These are phyloP conservation scores for Vidua macroura DNA, from an alignment of 2,113 vertebrate species.

Conservation along the genomic window DNA sequence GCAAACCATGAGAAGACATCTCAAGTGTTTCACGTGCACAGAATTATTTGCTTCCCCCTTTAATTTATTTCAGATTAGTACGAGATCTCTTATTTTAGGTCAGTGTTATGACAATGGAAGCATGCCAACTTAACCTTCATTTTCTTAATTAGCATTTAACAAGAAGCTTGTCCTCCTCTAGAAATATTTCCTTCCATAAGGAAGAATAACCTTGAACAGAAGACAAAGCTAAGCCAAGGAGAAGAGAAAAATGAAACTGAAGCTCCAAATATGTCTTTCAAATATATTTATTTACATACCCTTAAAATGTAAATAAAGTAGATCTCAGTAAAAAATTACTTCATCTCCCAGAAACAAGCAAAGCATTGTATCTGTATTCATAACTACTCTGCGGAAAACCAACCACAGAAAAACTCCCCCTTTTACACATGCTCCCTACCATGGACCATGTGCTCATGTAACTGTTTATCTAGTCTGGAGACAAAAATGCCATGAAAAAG, in stretches of 20 bases:
- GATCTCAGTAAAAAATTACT: not conserved
- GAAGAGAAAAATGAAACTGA: conserved; percentile 7
- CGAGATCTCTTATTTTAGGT: conserved; percentile 41
- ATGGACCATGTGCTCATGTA: not conserved
- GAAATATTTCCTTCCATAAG: conserved; percentile 59
- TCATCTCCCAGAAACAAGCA: conserved; percentile 1
- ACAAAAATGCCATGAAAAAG: conserved; percentile 43
- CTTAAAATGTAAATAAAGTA: conserved; percentile 32
- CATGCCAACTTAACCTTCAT: conserved; percentile 60
- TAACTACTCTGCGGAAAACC: conserved; percentile 1
- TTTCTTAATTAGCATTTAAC: conserved; percentile 69
- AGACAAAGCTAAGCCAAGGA: conserved; percentile 26
- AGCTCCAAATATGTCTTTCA: not conserved
- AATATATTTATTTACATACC: conserved; percentile 29
- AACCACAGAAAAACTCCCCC: not conserved
- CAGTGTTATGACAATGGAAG: conserved; percentile 58
- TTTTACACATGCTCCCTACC: conserved; percentile 10
- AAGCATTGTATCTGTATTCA: not conserved
- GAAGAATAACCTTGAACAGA: conserved; percentile 66
- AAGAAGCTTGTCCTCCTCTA: conserved; percentile 45
- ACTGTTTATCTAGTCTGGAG: conserved; percentile 43
- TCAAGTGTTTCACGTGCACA: not conserved
- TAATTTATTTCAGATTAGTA: conserved; percentile 54
- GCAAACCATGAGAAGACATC: not conserved
- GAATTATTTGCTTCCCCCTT: not conserved